Evolutionary conservation across 2,888 invertebrate genomes (phyloP).

Genomic region (Calameuta filiformis): DNA sequence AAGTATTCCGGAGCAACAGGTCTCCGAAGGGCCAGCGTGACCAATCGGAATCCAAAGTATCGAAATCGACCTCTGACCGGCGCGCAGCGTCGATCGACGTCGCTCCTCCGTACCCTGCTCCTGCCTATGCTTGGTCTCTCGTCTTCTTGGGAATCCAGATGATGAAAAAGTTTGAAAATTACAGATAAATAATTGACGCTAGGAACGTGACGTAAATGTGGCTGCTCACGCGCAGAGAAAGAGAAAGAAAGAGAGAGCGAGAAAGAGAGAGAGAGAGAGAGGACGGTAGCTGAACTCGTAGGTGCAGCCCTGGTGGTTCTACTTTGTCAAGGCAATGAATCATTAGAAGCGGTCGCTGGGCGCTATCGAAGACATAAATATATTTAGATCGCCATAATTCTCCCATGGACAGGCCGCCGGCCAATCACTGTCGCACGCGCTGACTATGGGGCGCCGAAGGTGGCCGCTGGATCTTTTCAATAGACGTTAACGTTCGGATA

Average conservation of each 20-base stretch:
- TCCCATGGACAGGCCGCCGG: constrained; percentile 2
- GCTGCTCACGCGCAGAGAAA: not conserved
- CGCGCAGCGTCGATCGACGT: constrained; percentile 7
- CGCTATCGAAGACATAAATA: constrained; percentile 39
- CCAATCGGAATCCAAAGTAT: constrained; percentile 22
- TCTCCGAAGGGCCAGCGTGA: constrained; percentile 13
- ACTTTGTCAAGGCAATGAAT: constrained; percentile 3
- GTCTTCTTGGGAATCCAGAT: no score
- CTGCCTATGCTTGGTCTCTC: not conserved
- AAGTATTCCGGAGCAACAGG: constrained; percentile 17
- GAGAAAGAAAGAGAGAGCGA: no score
- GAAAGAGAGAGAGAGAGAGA: not conserved
- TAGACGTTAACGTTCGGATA: constrained; percentile 22
- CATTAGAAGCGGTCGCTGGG: not conserved
- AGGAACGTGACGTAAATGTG: constrained; percentile 48
- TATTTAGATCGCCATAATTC: constrained; percentile 51
- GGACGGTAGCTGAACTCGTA: not conserved
- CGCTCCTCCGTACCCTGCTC: not conserved
- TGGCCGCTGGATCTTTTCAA: constrained; percentile 32
- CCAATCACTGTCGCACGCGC: constrained; percentile 17
- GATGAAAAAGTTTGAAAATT: constrained; percentile 10
- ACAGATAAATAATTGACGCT: constrained; percentile 13
- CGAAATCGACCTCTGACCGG: constrained; percentile 19
- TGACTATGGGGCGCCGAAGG: constrained; percentile 12
- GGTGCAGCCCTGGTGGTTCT: not conserved